These are phyloP conservation scores for Maniola hyperantus DNA, from an alignment of 2,888 invertebrate genomes.

Conservation along the genomic window DNA sequence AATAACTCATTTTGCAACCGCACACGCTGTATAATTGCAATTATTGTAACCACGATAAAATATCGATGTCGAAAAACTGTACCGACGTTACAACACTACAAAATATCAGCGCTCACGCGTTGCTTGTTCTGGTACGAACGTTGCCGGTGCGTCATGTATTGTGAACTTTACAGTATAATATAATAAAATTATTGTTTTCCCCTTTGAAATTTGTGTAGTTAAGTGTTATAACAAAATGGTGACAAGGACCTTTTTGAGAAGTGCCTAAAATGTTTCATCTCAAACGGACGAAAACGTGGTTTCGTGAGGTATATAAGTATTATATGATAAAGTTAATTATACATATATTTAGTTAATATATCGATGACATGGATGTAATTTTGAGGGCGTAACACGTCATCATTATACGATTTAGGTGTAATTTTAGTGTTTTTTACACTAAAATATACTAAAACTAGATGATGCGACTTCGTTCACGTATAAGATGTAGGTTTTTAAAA, in stretches of 20 bases:
- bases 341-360: background rate
- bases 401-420: background rate
- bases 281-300: conserved; percentile 69
- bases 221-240: conserved; percentile 39
- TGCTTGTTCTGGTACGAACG: conserved; percentile 42
- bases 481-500: too few relatives aligned
- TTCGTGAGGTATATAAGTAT: conserved; percentile 58
- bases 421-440: background rate
- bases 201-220: conserved; percentile 34
- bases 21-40: conserved; percentile 6
- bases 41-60: conserved; percentile 21
- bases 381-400: conserved; percentile 13
- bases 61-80: conserved; percentile 33
- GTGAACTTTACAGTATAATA: conserved; percentile 35
- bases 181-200: conserved; percentile 43
- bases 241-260: conserved; percentile 29
- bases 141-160: conserved; percentile 51
- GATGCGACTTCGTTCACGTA: too few relatives aligned
- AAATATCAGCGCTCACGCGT: conserved; percentile 47
- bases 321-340: background rate
- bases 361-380: background rate
- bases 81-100: conserved; percentile 47
- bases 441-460: background rate
- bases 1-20: conserved; percentile 22
- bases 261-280: conserved; percentile 54